Base-by-base conservation (phyloP, 2,113 vertebrate genomes). In the Oxyura jamaicensis region DNA sequence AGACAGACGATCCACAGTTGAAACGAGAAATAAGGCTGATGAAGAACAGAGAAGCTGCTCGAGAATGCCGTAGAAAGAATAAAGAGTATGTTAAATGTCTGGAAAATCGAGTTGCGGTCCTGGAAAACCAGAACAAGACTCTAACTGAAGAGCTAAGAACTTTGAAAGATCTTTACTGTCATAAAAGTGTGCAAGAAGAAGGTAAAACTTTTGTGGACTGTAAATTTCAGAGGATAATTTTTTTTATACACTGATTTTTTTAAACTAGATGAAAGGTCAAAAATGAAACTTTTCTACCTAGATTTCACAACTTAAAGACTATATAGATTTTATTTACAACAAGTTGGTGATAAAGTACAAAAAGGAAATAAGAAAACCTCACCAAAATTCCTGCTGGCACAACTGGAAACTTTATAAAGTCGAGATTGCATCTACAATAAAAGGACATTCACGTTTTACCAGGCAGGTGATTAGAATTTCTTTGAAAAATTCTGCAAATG, bases 111-210 rank as follows among this genome's bases (percentile, higher is more conserved):
- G 99, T 99, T 16, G 99, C 99, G 0, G 99, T 99, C 77, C 98
- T 99, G 88, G 99, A 99, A 97, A 99, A 99, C 95, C 99, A 99
- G 97, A 99, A 99, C 97, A 99, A 99, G 97, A 99, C 99, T 94
- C 97, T 99, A 95, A 99, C 99, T 90, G 99, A 99, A 93, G 99
- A 99, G 97, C 97, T 99, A 95, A 99, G 99, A 98, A 99, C 99
- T 95, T 98, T 99, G 97, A 99, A 99, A 97, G 99, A 99, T 98
- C 98, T 99, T 97, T 99, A 99, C 97, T 99, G 99, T 94, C 98
- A 99, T 95, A 99, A 99, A 98, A 99, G 98, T 36, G 98, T 99
- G 97, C 99, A 98, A 96, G 96, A 79, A 95, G 83, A 72, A 95
- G 74, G 83, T 79, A 82, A 91, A 95, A 86, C 83, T 94, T 96